Evolutionary conservation across 2,113 vertebrate genomes (phyloP).

Genomic region (Ailuropoda melanoleuca): DNA sequence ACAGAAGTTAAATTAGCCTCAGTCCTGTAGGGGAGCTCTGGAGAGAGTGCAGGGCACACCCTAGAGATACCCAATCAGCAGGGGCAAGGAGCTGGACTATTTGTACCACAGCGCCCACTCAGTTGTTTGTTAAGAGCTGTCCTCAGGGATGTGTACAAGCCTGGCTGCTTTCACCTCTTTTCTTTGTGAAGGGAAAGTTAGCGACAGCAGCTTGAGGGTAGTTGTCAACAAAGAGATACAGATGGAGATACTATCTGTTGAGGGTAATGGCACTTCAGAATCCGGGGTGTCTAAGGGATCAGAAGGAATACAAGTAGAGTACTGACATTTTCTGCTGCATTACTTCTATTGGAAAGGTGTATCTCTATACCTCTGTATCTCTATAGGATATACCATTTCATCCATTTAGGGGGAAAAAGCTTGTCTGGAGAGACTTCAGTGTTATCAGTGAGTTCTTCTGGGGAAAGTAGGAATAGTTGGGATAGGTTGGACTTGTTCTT

Average conservation of each 20-base stretch:
- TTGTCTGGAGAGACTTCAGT: neutral
- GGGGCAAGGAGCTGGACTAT: neutral
- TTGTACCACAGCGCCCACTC: neutral
- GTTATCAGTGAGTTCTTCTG: neutral
- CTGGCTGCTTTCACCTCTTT: neutral
- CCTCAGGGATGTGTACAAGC: neutral
- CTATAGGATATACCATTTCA: too few relatives aligned
- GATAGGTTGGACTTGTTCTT: neutral
- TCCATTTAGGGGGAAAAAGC: too few relatives aligned
- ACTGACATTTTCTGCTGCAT: neutral
- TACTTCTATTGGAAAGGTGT: neutral
- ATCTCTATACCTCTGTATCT: neutral
- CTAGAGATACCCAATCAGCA: too few relatives aligned
- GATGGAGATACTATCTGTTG: neutral
- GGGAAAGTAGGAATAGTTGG: neutral
- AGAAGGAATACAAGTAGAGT: neutral
- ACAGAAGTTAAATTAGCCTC: neutral
- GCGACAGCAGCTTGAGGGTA: too few relatives aligned
- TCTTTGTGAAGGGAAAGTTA: neutral
- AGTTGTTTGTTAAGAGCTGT: neutral
- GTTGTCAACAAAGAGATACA: neutral
- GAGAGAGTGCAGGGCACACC: neutral
- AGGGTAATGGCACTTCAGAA: neutral
- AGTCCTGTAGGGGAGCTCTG: neutral
- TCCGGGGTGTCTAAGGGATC: neutral